A percentile compares a stretch with the other conserved stretches of the same genome.
Conservation (phyloP, 1,140 invertebrate genomes). For the Kradibia gibbosae region DNA sequence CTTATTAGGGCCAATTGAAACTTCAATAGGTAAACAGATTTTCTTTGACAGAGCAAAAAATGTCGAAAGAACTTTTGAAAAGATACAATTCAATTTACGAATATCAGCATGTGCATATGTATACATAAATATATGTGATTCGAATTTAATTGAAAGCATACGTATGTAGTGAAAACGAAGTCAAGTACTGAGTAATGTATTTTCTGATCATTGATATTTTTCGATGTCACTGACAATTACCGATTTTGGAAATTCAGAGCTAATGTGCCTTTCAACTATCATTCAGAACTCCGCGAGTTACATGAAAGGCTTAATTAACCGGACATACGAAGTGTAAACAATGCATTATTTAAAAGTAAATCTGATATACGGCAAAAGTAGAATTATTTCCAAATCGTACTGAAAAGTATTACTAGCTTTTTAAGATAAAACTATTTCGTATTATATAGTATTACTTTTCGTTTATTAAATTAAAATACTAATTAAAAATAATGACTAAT, state of each 20-base stretch:
- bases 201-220: not conserved
- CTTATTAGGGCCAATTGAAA: not conserved
- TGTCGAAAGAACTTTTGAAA: not conserved
- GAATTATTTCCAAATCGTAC: too few species aligned
- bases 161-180: not conserved
- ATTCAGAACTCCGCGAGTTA: not conserved
- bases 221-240: not conserved
- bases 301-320: not conserved
- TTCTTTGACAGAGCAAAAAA: not conserved
- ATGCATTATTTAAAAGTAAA: not conserved
- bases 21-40: not conserved
- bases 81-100: constrained; percentile 4
- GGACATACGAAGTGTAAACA: not conserved
- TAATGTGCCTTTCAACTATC: not conserved
- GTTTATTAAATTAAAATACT: too few species aligned
- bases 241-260: not conserved
- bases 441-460: too few species aligned
- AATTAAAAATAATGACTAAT: too few species aligned
- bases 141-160: not conserved
- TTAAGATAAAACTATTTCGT: too few species aligned
- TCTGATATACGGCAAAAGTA: not conserved
- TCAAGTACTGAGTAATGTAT: constrained; percentile 8
- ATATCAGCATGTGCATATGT: not conserved
- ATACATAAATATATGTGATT: not conserved
- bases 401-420: too few species aligned